Percentiles rank a stretch among this genome's conserved stretches.
These are phyloP conservation scores for Scatophagus argus DNA, from an alignment of 2,113 vertebrate genomes.

Conservation along the genomic window DNA sequence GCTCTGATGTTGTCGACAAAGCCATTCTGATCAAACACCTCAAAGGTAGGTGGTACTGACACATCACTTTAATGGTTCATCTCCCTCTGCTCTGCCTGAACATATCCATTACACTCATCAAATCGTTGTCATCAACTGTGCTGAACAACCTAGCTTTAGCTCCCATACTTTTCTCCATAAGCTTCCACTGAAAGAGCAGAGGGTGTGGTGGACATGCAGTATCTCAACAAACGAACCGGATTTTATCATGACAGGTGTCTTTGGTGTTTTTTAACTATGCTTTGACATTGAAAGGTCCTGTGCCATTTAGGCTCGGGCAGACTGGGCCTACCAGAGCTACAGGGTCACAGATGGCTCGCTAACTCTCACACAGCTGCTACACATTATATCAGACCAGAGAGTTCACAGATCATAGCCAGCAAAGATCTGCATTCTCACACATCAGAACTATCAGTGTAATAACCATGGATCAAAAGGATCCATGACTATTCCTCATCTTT, in stretches of 20 bases:
- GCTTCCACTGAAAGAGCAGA: not conserved
- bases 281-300: constrained; percentile 58
- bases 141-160: constrained; percentile 20
- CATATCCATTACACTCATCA: constrained; percentile 21
- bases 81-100: constrained; percentile 33
- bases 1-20: constrained; percentile 40
- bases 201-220: not conserved
- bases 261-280: constrained; percentile 21
- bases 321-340: constrained; percentile 19
- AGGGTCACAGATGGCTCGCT: constrained; percentile 57
- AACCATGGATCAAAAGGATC: not conserved
- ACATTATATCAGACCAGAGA: constrained; percentile 32
- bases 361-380: constrained; percentile 43
- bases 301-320: constrained; percentile 47
- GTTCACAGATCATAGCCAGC: constrained; percentile 9
- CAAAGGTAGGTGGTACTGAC: constrained; percentile 32
- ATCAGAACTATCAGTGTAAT: not conserved
- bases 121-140: constrained; percentile 20
- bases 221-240: not conserved
- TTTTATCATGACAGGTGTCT: constrained; percentile 28
- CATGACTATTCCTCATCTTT: not conserved
- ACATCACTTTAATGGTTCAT: constrained; percentile 46
- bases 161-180: not conserved
- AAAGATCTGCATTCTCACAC: not conserved
- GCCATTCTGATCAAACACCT: constrained; percentile 44